Evolutionary conservation across 2,888 invertebrate genomes (phyloP).

Genomic region (Brachyopa scutellaris): DNA sequence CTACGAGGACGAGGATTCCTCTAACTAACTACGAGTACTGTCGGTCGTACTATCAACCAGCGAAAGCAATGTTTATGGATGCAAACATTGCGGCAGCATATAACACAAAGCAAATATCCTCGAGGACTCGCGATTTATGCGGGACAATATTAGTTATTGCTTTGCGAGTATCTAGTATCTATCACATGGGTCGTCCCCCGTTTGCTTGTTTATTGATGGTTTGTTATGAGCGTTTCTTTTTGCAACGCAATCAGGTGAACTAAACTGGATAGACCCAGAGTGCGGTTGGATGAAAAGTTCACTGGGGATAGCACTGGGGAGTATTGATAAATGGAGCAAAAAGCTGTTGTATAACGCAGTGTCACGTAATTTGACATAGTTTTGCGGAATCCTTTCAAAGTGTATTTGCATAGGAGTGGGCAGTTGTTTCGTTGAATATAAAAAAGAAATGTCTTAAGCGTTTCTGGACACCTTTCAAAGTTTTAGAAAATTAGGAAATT

Average conservation of each 20-base stretch:
- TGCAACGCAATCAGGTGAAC: not conserved
- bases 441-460: too few species aligned
- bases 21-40: conserved; percentile 42
- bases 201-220: conserved; percentile 41
- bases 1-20: conserved; percentile 4
- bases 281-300: not conserved
- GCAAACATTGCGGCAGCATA: conserved; percentile 63
- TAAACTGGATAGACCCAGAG: too few species aligned
- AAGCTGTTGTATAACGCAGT: too few species aligned
- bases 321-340: too few species aligned
- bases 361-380: too few species aligned
- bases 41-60: conserved; percentile 28
- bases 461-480: too few species aligned
- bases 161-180: conserved; percentile 50
- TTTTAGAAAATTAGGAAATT: too few species aligned
- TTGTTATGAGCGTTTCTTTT: conserved; percentile 17
- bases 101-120: conserved; percentile 64
- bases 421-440: too few species aligned
- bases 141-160: conserved; percentile 67
- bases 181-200: conserved; percentile 19
- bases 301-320: too few species aligned
- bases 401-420: too few species aligned
- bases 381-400: too few species aligned
- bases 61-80: conserved; percentile 65
- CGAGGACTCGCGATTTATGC: conserved; percentile 68